Evolutionary conservation across 2,113 vertebrate species (phyloP), one percentile per base, ranked within the genome.

Genomic region (Archilochus colubris): DNA sequence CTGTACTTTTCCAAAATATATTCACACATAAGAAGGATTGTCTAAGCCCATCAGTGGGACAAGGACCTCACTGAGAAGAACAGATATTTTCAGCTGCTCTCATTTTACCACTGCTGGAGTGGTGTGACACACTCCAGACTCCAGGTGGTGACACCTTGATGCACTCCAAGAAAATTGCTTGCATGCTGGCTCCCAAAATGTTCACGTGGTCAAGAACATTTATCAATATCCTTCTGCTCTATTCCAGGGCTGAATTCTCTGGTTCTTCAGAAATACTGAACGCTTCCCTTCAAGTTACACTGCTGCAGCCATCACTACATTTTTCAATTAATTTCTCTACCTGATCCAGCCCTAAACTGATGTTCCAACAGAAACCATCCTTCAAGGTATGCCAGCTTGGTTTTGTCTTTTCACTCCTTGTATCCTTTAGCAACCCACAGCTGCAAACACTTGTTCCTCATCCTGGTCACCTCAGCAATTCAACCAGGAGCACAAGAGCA

Each of bases 401-500:
- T 88, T 77, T 44, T 77, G 72, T 38, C 46, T 55, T 66, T 80
- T 33, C 31, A 22, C 36, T 80, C 36, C 50, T 38, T 38, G 57
- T 63, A 63, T 44, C 6, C 28, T 24, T 55, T 20, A 78, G 33
- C 31, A 59, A 43, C 9, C 57, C 10, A 22, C 7, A 61, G 57
- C 69, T 82, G 33, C 50, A 57, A 43, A 40, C 23, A 19, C 31
- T 70, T 59, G 44, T 38, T 73, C 30, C 55, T 81, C 68, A 19
- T 20, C 43, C 75, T 72, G 43, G 27, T 75, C 66, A 51, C 22
- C 48, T 33, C 50, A 61, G 48, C 0, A 0, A 28, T 18, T 17
- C 40, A 40, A 57, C 17, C 36, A 20, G 0, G 1, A 50, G 27
- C 30, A 13, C 0, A 0, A 43, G 48, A 23, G 21, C 40, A 40